These are phyloP conservation scores for Drosophila orosa DNA, from an alignment of 1,140 invertebrate genomes.

Conservation along the genomic window DNA sequence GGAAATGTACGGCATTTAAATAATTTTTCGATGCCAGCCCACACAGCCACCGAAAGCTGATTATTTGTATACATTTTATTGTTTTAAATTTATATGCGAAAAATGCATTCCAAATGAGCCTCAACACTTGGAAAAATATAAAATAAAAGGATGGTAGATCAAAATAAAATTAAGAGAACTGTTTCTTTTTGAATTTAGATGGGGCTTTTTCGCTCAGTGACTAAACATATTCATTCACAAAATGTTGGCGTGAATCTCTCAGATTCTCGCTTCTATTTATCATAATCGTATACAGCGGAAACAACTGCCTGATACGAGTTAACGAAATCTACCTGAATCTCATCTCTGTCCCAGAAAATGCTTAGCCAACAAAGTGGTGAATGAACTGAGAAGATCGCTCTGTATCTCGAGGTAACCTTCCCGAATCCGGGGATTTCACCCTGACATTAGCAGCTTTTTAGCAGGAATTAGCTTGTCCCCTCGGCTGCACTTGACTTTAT, in stretches of 20 bases:
- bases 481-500: constrained; percentile 72
- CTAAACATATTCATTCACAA: constrained; percentile 51
- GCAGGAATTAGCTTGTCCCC: constrained; percentile 59
- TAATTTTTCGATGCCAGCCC: constrained; percentile 68
- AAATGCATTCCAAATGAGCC: constrained; percentile 71
- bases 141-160: not conserved
- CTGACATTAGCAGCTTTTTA: constrained; percentile 75
- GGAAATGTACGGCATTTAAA: constrained; percentile 74
- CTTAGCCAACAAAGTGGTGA: constrained; percentile 48
- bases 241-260: constrained; percentile 56
- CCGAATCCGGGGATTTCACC: constrained; percentile 27
- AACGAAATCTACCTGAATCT: constrained; percentile 67
- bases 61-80: constrained; percentile 74
- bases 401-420: constrained; percentile 1
- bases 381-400: constrained; percentile 52
- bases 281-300: constrained; percentile 76
- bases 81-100: constrained; percentile 77
- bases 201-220: not conserved
- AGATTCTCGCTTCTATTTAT: constrained; percentile 45
- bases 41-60: constrained; percentile 58
- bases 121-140: constrained; percentile 4
- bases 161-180: not conserved
- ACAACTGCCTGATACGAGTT: constrained; percentile 31
- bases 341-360: constrained; percentile 3
- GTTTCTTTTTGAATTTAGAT: not conserved